Evolutionary conservation across 2,113 vertebrate species (phyloP).

Genomic region (Austrofundulus limnaeus): DNA sequence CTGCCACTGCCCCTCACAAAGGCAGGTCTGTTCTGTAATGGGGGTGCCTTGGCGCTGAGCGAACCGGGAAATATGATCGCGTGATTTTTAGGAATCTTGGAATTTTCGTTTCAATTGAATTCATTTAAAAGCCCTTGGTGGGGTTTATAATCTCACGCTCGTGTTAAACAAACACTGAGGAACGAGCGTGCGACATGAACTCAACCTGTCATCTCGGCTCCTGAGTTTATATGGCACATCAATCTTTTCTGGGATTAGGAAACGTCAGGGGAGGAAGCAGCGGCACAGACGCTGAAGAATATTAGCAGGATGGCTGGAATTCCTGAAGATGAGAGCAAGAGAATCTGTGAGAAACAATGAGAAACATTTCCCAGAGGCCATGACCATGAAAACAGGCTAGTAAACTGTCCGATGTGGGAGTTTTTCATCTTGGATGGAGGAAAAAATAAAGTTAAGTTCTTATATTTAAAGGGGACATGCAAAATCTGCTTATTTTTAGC

Average conservation of each 20-base stretch:
- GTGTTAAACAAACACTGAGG: background rate
- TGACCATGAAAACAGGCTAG: background rate
- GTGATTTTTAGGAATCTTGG: background rate
- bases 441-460: too few relatives aligned
- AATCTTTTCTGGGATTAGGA: background rate
- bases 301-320: background rate
- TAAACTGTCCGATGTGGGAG: background rate
- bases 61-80: background rate
- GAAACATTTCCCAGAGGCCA: background rate
- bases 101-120: background rate
- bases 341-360: constrained; percentile 4
- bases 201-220: background rate
- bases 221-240: background rate
- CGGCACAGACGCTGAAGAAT: background rate
- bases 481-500: too few relatives aligned
- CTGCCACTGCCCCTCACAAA: background rate
- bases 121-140: background rate
- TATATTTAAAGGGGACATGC: too few relatives aligned
- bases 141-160: background rate
- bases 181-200: background rate
- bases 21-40: background rate
- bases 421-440: background rate
- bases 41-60: background rate
- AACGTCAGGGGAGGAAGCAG: background rate
- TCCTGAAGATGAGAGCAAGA: background rate